phyloP scores from a whole-genome alignment of 2,113 vertebrate species.

The Coptodon rendalli region DNA sequence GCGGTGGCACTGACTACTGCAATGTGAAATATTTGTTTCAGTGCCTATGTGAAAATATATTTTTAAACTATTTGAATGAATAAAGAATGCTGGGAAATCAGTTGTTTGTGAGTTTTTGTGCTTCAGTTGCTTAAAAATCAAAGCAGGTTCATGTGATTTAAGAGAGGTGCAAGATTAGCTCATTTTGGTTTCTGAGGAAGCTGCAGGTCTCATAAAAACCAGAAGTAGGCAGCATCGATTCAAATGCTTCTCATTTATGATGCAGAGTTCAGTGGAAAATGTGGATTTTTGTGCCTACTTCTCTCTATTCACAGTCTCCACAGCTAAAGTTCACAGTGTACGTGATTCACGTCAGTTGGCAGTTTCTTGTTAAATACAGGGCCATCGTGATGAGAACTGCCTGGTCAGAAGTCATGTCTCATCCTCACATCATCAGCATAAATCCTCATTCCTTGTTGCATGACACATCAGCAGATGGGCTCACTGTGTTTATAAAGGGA shows the following conservation, averaged over 20 bases:
- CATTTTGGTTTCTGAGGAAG: neutral
- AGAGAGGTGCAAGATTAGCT: neutral
- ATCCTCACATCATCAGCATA: neutral
- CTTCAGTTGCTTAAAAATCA: neutral
- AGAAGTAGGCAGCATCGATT: conserved; percentile 1
- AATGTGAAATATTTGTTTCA: conserved; percentile 31
- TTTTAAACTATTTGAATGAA: conserved; percentile 49
- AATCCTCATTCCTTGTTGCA: neutral
- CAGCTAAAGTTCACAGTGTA: neutral
- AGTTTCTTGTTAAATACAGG: neutral
- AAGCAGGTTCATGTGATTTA: neutral
- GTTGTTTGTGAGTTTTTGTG: neutral
- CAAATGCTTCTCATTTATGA: neutral
- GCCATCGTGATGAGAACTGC: neutral
- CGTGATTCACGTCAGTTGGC: neutral
- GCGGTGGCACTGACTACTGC: conserved; percentile 9
- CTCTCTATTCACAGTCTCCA: neutral
- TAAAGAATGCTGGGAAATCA: conserved; percentile 43
- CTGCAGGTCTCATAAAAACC: neutral
- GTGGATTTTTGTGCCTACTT: neutral
- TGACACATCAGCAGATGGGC: neutral
- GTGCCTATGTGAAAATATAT: conserved; percentile 47
- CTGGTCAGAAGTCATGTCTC: neutral
- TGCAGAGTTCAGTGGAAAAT: neutral
- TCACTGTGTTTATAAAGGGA: neutral